Conservation (phyloP, 2,797 vertebrate species). For the Calcarius lapponicus region DNA sequence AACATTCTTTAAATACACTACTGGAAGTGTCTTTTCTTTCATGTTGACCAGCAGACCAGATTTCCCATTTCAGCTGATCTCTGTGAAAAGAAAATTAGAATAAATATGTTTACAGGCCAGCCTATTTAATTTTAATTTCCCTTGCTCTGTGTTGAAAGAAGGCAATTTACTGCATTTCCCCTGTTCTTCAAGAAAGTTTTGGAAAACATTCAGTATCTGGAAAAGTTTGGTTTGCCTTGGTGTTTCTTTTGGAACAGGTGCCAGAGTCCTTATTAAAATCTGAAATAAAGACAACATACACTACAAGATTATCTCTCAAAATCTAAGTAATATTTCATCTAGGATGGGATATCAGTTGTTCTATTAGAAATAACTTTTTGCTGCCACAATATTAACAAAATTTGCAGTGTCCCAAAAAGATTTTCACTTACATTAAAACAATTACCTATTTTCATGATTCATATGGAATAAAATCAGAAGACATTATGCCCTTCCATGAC, state of each 20-base stretch:
- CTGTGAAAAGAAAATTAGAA: conserved; percentile 24
- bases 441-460: conserved; percentile 19
- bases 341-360: conserved; percentile 14
- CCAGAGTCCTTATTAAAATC: conserved; percentile 16
- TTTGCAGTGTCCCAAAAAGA: conserved; percentile 2
- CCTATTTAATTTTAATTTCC: neutral
- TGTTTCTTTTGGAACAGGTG: neutral
- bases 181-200: neutral
- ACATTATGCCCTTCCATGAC: neutral
- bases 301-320: conserved; percentile 33
- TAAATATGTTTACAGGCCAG: neutral
- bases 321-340: conserved; percentile 51
- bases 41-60: neutral
- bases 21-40: neutral
- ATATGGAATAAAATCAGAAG: conserved; percentile 37
- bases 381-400: conserved; percentile 24
- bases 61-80: neutral
- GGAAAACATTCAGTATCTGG: neutral
- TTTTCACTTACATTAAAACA: conserved; percentile 24
- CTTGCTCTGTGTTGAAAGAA: neutral
- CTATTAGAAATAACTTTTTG: conserved; percentile 38
- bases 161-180: neutral
- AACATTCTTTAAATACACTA: neutral
- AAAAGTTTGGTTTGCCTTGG: neutral
- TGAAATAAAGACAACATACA: conserved; percentile 50